Base-by-base conservation (phyloP, 2,797 vertebrate genomes). In the Sebastes iracundus region DNA sequence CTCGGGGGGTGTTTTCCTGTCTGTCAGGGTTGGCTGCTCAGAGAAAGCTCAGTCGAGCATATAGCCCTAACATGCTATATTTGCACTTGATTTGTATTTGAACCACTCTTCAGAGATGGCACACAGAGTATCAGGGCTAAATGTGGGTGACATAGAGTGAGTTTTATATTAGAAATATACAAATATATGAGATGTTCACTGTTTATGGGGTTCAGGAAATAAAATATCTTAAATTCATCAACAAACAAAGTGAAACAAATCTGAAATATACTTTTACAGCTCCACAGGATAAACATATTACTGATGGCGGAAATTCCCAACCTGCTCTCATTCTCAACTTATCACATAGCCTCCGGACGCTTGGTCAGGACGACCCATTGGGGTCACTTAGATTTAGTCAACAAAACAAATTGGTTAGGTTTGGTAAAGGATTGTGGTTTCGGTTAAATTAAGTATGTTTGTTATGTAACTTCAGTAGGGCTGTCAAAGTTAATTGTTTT, bases 1-100 rank as follows among this genome's bases (percentile, higher is more conserved):
- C 93, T 95, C 88, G 84, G 89, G 77, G 91, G 90, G 88, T 90
- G 90, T 93, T 94, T 93, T 94, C 90, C 88, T 91, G 91, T 93
- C 85, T 83, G 94, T 94, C 89, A 93, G 80, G 88, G 79, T 84
- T 87, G 82, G 82, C 81, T 90, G 88, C 86, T 89, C 75, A 75
- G 76, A 85, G 82, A 84, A 81, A 87, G 77, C 81, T 88, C 85
- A 89, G 85, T 81, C 63, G 82, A 77, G 75, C 72, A 18, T 60
- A 65, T 60, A 68, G 67, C 70, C 63, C 42, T 11, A 53, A 64
- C 67, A 68, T 27, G 49, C 23, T 58, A 74, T 61, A 60, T 33
- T 53, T 32, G 7, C 38, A 74, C 63, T 68, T 32, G 22, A n/a
- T 82, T 65, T 73, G 83, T 63, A 25, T 65, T 30, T 20, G 52